A percentile compares a stretch with the other conserved stretches of the same genome.
These are phyloP conservation scores for Drosophila limbata DNA, from an alignment of 2,888 invertebrate species.

Conservation along the genomic window DNA sequence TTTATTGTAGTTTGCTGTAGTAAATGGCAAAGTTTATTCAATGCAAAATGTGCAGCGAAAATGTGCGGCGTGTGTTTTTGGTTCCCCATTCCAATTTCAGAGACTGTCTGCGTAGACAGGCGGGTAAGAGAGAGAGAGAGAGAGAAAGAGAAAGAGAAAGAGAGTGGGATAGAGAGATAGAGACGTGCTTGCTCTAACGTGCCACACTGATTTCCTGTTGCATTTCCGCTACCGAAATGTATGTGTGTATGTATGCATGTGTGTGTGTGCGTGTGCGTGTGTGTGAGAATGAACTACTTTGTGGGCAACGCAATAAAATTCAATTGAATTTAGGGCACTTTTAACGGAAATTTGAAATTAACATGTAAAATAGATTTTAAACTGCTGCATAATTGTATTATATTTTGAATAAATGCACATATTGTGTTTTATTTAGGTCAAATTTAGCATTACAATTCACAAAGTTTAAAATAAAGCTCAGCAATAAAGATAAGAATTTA, in stretches of 20 bases:
- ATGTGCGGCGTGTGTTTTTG: slow-evolving; percentile 44
- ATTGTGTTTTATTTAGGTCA: slow-evolving; percentile 26
- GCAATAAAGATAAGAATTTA: background rate
- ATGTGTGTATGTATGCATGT: background rate
- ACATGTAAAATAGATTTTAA: slow-evolving; percentile 58
- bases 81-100: slow-evolving; percentile 13
- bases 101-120: background rate
- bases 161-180: background rate
- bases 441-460: background rate
- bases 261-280: slow-evolving; percentile 7
- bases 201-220: slow-evolving; percentile 76
- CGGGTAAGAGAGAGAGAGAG: background rate
- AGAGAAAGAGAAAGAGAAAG: no score
- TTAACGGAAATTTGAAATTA: slow-evolving; percentile 67
- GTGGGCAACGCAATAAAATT: slow-evolving; percentile 52
- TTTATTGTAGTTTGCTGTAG: slow-evolving; percentile 44
- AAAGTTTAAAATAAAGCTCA: background rate
- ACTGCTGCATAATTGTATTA: slow-evolving; percentile 13
- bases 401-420: slow-evolving; percentile 24
- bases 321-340: slow-evolving; percentile 66
- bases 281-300: slow-evolving; percentile 12
- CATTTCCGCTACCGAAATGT: slow-evolving; percentile 40
- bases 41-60: slow-evolving; percentile 76
- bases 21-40: slow-evolving; percentile 76
- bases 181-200: slow-evolving; percentile 48